Conservation (phyloP, 92 coral and sea anemone species). For the Siderastrea siderea region DNA sequence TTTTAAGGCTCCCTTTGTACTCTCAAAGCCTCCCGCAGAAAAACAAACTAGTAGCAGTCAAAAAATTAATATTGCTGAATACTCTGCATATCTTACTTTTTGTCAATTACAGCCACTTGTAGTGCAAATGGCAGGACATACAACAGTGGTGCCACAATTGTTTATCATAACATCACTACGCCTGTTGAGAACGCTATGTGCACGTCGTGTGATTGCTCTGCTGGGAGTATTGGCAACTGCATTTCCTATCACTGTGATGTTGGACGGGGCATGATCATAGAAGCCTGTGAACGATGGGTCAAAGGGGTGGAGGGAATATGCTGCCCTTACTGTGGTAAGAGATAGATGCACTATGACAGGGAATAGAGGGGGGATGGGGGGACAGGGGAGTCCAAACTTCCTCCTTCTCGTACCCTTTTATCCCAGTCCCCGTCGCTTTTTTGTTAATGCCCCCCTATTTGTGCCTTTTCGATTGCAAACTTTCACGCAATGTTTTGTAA, state of each 20-base stretch:
- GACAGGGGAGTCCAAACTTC: too few relatives aligned
- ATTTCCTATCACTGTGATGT: not conserved
- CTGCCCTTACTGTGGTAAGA: conserved; percentile 39
- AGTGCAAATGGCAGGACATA: not conserved
- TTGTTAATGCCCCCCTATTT: not conserved
- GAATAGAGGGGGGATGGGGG: too few relatives aligned
- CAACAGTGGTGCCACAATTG: conserved; percentile 6
- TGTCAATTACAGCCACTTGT: conserved; percentile 1
- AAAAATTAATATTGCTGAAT: not conserved
- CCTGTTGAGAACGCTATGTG: conserved; percentile 10
- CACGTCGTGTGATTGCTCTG: not conserved
- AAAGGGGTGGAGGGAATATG: not conserved
- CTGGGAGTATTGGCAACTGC: not conserved
- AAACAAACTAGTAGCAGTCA: too few relatives aligned
- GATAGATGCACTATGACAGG: too few relatives aligned
- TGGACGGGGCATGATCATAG: not conserved
- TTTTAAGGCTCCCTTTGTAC: too few relatives aligned
- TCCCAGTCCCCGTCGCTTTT: not conserved
- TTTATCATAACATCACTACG: conserved; percentile 11
- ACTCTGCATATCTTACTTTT: not conserved
- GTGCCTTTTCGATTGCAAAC: too few relatives aligned
- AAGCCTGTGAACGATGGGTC: conserved; percentile 8
- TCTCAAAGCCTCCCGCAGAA: too few relatives aligned
- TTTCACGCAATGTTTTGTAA: too few relatives aligned
- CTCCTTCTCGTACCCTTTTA: too few relatives aligned